Evolutionary conservation across 2,888 invertebrate genomes (phyloP).

Genomic region (Thera obeliscata): DNA sequence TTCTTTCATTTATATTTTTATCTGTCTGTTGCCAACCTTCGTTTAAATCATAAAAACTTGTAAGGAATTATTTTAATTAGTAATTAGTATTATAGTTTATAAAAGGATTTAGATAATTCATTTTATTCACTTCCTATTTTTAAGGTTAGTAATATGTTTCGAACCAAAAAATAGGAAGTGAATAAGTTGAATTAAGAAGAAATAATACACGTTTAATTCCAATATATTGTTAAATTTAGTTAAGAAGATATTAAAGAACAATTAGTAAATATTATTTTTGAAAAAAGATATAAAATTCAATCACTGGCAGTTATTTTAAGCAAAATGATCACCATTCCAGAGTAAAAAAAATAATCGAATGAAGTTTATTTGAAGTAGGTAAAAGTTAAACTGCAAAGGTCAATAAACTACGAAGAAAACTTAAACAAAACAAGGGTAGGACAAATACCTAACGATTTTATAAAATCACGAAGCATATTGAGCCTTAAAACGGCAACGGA

Average conservation of each 20-base stretch:
- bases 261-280: no score
- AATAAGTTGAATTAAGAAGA: no score
- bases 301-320: no score
- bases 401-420: neutral
- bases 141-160: no score
- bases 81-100: constrained; percentile 1
- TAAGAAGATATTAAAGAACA: no score
- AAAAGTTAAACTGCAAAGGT: neutral
- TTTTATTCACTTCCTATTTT: constrained; percentile 4
- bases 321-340: no score
- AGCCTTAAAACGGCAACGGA: constrained; percentile 48
- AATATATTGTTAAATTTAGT: no score
- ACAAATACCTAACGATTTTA: constrained; percentile 55
- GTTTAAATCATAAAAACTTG: constrained; percentile 15
- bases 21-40: constrained; percentile 27
- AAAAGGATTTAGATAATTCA: neutral
- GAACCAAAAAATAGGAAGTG: no score
- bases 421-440: neutral
- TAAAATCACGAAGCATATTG: constrained; percentile 61
- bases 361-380: neutral
- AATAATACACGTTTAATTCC: no score
- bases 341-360: no score
- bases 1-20: constrained; percentile 40
- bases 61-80: constrained; percentile 10
- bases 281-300: no score